Percentiles rank a stretch among this genome's conserved stretches.
Conservation (phyloP, 2,113 vertebrate genomes). For the Lophura nycthemera region DNA sequence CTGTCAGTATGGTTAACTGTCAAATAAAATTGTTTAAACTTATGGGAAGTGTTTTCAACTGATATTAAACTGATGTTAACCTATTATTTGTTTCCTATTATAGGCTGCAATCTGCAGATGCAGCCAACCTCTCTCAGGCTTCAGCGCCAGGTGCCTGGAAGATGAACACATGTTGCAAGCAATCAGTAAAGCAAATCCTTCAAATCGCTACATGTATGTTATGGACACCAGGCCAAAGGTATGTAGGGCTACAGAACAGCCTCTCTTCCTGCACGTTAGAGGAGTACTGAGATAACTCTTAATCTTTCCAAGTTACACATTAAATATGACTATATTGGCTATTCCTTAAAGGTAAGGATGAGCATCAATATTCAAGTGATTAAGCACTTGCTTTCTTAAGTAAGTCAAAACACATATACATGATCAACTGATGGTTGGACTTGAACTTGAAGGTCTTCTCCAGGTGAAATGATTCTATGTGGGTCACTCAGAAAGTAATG, state of each 20-base stretch:
- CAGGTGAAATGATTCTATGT: not conserved
- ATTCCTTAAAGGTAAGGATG: not conserved
- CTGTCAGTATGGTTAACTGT: not conserved
- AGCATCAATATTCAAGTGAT: not conserved
- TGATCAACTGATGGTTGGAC: not conserved
- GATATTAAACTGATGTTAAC: not conserved
- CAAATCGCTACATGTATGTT: conserved; percentile 92
- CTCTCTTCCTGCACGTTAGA: not conserved
- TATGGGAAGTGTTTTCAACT: not conserved
- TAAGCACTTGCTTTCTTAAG: not conserved
- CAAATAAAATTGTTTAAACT: not conserved
- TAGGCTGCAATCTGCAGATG: conserved; percentile 97
- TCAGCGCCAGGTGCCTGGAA: conserved; percentile 96
- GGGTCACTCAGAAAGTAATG: no score
- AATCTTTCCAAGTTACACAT: no score
- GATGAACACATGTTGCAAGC: conserved; percentile 97
- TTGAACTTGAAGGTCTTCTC: not conserved
- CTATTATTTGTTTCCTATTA: conserved; percentile 7
- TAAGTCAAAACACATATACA: not conserved
- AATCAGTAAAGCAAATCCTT: conserved; percentile 94
- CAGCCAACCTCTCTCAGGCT: conserved; percentile 96
- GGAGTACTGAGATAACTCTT: not conserved
- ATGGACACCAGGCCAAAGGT: conserved; percentile 98
- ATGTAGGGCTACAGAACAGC: not conserved
- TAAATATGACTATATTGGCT: not conserved